These are phyloP conservation scores for Gobius niger DNA, from an alignment of 2,113 vertebrate species.

Conservation along the genomic window DNA sequence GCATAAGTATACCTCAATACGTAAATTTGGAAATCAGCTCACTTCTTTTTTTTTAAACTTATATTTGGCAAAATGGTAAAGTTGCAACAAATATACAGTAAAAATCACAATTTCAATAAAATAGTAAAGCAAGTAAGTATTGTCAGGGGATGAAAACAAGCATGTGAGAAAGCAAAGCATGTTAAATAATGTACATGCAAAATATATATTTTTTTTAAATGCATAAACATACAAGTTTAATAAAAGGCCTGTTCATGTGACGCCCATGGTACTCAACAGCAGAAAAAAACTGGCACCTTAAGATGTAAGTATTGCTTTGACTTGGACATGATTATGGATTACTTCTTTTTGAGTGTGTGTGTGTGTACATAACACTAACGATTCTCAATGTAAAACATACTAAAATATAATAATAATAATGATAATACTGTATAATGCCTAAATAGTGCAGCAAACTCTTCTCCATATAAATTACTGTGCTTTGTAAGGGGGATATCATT, in stretches of 20 bases:
- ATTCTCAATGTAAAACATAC: slow-evolving; percentile 7
- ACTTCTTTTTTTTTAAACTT: slow-evolving; percentile 48
- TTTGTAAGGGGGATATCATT: slow-evolving; percentile 18
- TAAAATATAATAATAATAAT: slow-evolving; percentile 14
- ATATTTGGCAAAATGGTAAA: slow-evolving; percentile 71
- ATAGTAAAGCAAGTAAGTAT: slow-evolving; percentile 44
- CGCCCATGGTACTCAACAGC: slow-evolving; percentile 73
- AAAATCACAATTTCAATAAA: slow-evolving; percentile 58
- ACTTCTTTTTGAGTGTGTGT: slow-evolving; percentile 15
- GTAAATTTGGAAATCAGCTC: slow-evolving; percentile 62
- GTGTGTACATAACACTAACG: neutral
- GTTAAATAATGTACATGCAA: slow-evolving; percentile 45
- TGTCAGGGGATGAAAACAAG: slow-evolving; percentile 52
- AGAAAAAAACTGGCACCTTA: slow-evolving; percentile 56
- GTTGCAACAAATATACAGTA: slow-evolving; percentile 62
- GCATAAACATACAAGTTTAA: slow-evolving; percentile 60
- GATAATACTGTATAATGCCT: slow-evolving; percentile 7
- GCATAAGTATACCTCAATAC: slow-evolving; percentile 63
- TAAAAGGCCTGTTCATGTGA: slow-evolving; percentile 68
- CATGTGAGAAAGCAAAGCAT: slow-evolving; percentile 41
- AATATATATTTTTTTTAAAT: slow-evolving; percentile 66
- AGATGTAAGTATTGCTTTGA: slow-evolving; percentile 59
- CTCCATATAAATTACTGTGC: slow-evolving; percentile 9
- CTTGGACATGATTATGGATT: slow-evolving; percentile 33
- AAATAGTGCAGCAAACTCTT: slow-evolving; percentile 28